These are phyloP conservation scores for Beroe forskalii DNA, from an alignment of 37 sponge, comb jelly and placozoan species.

Conservation along the genomic window DNA sequence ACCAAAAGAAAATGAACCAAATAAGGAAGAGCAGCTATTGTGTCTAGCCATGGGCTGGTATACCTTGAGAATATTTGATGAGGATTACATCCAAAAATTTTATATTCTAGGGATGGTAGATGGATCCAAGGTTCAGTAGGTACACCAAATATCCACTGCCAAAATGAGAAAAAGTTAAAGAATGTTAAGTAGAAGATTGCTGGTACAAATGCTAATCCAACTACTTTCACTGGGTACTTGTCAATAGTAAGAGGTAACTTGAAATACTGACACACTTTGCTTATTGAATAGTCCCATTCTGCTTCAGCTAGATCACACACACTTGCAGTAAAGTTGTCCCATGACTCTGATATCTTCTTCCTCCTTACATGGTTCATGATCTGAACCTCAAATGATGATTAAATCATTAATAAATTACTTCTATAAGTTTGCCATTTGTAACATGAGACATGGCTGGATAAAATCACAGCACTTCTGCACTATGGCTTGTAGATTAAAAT, in stretches of 20 bases:
- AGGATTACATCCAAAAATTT: conserved; percentile 29
- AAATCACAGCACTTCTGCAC: too few species aligned
- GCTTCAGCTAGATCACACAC: conserved; percentile 57
- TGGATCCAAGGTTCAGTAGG: conserved; percentile 40
- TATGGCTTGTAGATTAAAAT: too few species aligned
- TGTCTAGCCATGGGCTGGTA: conserved; percentile 19
- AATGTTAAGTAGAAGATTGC: conserved; percentile 31
- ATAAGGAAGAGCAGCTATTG: conserved; percentile 33
- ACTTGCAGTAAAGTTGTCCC: conserved; percentile 56
- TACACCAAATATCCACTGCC: conserved; percentile 43
- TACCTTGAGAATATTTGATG: conserved; percentile 41
- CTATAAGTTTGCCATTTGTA: too few species aligned
- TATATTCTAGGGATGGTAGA: conserved; percentile 12
- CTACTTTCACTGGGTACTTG: conserved; percentile 13
- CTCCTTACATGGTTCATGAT: not conserved
- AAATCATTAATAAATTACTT: too few species aligned
- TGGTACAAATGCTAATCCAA: not conserved
- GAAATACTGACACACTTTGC: not conserved
- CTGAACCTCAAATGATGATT: too few species aligned
- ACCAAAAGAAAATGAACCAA: conserved; percentile 36
- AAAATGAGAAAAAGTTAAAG: conserved; percentile 44
- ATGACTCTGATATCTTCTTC: conserved; percentile 43
- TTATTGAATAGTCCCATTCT: conserved; percentile 39
- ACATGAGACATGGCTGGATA: too few species aligned
- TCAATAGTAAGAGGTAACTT: conserved; percentile 6